Base-by-base conservation (phyloP, 2,797 vertebrate genomes). In the Scyliorhinus canicula region DNA sequence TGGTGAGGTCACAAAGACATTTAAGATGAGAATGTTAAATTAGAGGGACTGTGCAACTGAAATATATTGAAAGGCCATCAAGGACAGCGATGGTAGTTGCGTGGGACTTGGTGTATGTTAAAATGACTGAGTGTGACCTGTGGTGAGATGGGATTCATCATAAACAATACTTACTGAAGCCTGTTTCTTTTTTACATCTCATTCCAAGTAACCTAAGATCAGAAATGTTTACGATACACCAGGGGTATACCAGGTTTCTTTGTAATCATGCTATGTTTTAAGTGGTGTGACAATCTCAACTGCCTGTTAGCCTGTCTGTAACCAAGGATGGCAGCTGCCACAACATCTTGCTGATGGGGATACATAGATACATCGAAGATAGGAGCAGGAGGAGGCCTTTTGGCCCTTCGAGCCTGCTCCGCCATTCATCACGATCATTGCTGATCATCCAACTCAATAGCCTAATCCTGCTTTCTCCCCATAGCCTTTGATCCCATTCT, bases 151-250 rank as follows among this genome's bases (percentile, higher is more conserved):
- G 57, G 88, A 11, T 65, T 91, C 60, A 91, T 44, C 44, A 40
- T 60, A 91, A 91, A 91, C 88, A 91, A 65, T 91, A 91, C 44
- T 65, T 65, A 65, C 60, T 91, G 88, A 90, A 91, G 60, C 65
- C 57, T 65, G 60, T 28, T 91, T 65, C 60, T 63, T 63, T 91
- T 91, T 65, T 65, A 91, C 57, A 91, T 65, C 57, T 44, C 88
- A 91, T 63, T 65, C 88, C 88, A 63, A 44, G 57, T n/a, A 63
- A 35, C 57, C 57, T 24, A 63, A 40, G 35, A 63, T 44, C n/a
- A 65, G 88, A 91, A 44, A 40, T 91, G 88, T 91, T 91, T 65
- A 91, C 44, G n/a, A 65, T 91, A 91, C 88, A 65, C n/a, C 3
- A 91, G 60, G 8, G 60, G 44, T n/a, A 65, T 44, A 65, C 57